Percentiles rank a stretch among this genome's conserved stretches.
These are phyloP conservation scores for Drosophila aldrichi DNA, from an alignment of 2,888 invertebrate genomes.

Conservation along the genomic window DNA sequence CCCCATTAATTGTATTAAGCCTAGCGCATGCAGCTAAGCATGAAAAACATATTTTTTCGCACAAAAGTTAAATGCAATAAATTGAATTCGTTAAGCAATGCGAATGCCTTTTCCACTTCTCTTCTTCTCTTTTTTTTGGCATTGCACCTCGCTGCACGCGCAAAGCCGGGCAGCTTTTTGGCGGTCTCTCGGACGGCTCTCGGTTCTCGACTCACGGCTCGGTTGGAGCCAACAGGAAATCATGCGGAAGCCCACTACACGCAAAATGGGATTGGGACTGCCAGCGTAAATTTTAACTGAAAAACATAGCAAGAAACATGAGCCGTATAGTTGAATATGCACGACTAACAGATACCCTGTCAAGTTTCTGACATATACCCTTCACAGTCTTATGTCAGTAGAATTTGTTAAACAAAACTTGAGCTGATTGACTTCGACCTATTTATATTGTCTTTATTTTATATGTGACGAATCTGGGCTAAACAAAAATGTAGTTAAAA, in stretches of 20 bases:
- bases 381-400: too few relatives aligned
- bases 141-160: conserved; percentile 26
- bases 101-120: conserved; percentile 26
- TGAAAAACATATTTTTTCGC: conserved; percentile 60
- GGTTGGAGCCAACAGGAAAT: conserved; percentile 47
- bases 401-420: too few relatives aligned
- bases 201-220: conserved; percentile 3
- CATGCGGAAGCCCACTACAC: conserved; percentile 60
- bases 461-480: too few relatives aligned
- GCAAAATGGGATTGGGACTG: conserved; percentile 69
- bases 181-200: conserved; percentile 8
- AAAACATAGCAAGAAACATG: background rate
- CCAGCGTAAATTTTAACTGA: conserved; percentile 65
- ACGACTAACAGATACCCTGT: background rate
- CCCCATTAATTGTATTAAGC: conserved; percentile 35
- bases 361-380: background rate
- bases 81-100: conserved; percentile 59
- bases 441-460: too few relatives aligned
- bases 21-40: conserved; percentile 63
- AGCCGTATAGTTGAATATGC: too few relatives aligned
- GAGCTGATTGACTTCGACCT: background rate
- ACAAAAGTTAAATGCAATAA: conserved; percentile 69
- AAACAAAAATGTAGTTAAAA: too few relatives aligned
- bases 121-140: background rate
- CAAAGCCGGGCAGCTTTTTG: background rate